Evolutionary conservation across 2,888 invertebrate genomes (phyloP).

Genomic region (Drosophila merina): DNA sequence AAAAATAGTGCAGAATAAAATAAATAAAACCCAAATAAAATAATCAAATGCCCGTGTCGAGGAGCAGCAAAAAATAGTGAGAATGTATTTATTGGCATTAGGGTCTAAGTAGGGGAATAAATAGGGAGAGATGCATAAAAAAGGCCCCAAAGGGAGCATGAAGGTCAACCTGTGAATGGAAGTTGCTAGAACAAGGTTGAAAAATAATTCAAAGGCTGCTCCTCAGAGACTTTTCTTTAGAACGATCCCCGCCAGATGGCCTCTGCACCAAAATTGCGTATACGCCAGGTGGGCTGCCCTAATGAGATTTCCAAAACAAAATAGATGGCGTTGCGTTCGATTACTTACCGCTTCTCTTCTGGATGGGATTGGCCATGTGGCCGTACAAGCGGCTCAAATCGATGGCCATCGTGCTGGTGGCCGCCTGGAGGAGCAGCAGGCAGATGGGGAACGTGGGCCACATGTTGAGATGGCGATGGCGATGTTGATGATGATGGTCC

Average conservation of each 20-base stretch:
- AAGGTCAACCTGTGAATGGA: conserved; percentile 24
- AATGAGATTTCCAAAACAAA: conserved; percentile 36
- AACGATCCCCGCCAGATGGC: background rate
- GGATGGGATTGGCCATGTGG: conserved; percentile 85
- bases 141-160: background rate
- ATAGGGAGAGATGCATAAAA: conserved; percentile 9
- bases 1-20: conserved; percentile 13
- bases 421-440: conserved; percentile 87
- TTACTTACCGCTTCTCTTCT: conserved; percentile 83
- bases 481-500: conserved; percentile 56
- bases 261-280: conserved; percentile 2
- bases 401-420: conserved; percentile 85
- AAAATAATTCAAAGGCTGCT: background rate
- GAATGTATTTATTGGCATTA: conserved; percentile 32
- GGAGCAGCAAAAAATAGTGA: conserved; percentile 4
- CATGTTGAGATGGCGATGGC: conserved; percentile 82
- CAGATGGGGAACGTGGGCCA: conserved; percentile 85
- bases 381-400: conserved; percentile 93
- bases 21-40: conserved; percentile 4
- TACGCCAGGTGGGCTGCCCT: conserved; percentile 33
- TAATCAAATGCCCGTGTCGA: conserved; percentile 3
- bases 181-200: background rate
- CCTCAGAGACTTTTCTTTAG: background rate
- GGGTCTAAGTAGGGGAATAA: conserved; percentile 37
- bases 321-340: conserved; percentile 20